Conservation (phyloP, 2,113 vertebrate genomes). For the Ramphastos sulfuratus region DNA sequence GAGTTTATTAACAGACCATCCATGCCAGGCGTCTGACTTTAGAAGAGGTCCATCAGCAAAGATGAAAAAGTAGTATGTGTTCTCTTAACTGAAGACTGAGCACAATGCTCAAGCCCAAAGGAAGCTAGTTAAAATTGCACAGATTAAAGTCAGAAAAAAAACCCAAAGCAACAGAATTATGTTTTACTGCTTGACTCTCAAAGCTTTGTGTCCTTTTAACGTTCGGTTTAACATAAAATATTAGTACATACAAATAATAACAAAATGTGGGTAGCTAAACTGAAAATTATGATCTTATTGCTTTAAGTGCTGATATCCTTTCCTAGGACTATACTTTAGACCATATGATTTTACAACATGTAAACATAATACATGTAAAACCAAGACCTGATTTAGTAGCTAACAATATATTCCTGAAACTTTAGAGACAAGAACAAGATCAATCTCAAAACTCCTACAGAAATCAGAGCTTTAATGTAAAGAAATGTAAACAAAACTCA, state of each 20-base stretch:
- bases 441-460: not conserved
- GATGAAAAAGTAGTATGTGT: not conserved
- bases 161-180: not conserved
- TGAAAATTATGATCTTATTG: not conserved
- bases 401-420: not conserved
- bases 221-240: not conserved
- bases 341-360: not conserved
- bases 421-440: not conserved
- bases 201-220: not conserved
- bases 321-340: not conserved
- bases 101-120: not conserved
- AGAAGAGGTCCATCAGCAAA: not conserved
- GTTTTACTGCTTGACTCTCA: not conserved
- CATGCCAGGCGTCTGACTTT: not conserved
- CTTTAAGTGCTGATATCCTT: not conserved
- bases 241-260: not conserved
- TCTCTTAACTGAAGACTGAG: conserved; percentile 24
- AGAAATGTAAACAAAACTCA: conserved; percentile 9
- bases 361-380: not conserved
- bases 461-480: conserved; percentile 4
- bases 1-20: not conserved
- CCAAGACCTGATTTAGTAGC: not conserved
- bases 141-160: not conserved
- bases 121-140: not conserved
- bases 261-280: not conserved